Evolutionary conservation across 92 coral and sea anemone species (phyloP), one percentile per base, ranked within the genome.

Genomic region (Pocillopora meandrina): DNA sequence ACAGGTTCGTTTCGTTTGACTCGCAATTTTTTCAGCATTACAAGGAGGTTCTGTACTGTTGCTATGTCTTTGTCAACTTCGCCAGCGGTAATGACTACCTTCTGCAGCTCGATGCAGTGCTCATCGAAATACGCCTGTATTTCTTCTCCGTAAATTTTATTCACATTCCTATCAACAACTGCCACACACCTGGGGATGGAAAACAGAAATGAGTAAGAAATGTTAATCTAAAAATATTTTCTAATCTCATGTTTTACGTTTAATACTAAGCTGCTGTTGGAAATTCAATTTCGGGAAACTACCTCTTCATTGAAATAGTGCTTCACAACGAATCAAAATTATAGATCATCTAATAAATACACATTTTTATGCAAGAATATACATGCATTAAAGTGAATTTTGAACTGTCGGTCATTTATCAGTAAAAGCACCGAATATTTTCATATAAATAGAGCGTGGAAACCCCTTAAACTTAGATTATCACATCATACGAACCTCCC

Each of bases 51-150:
- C 55, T 91, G 90, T 64, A 91, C 94, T 23, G 87, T 85, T 33
- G 86, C 62, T n/a, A 91, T 85, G 52, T 91, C 92, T 63, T 91
- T 88, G 87, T 91, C 87, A 36, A 86, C 88, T 72, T 91, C 94
- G 47, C 89, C 85, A 7, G 87, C 92, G 11, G 90, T 34, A 72
- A 88, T 82, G 10, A 88, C 87, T 52, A 91, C 81, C 78, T 85
- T 82, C 33, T 42, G 42, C 75, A 91, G 87, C 19, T 88, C 81
- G 71, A 91, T 86, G 56, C 63, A 23, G 72, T 91, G 82, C 4
- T 79, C 62, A 72, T 88, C 88, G 61, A 91, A 91, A 83, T 91
- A 91, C 34, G 42, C 67, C 77, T 91, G 78, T 61, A 89, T 56
- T 34, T 82, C 69, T n/a, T 82, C 65, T 16, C 92, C 94, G 74